Evolutionary conservation across 1,140 invertebrate genomes (phyloP).

Genomic region (Trialeurodes vaporariorum): DNA sequence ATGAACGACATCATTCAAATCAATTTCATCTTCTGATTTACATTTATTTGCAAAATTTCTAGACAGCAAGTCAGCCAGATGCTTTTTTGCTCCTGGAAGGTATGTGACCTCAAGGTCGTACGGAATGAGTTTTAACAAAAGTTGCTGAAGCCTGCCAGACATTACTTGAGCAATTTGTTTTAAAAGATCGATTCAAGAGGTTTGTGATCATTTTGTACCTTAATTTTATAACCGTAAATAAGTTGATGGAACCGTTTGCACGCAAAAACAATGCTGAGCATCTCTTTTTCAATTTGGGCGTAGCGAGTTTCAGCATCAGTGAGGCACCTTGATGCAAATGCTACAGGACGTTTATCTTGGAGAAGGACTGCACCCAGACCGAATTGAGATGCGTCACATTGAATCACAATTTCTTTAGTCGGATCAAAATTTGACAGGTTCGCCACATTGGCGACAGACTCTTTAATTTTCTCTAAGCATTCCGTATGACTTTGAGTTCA

Average conservation of each 20-base stretch:
- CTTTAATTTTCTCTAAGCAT: slow-evolving; percentile 20
- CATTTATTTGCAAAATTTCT: too few species aligned
- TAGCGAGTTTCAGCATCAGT: slow-evolving; percentile 27
- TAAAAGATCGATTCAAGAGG: slow-evolving; percentile 34
- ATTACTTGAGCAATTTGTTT: slow-evolving; percentile 31
- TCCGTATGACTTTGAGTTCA: slow-evolving; percentile 2
- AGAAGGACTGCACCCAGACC: slow-evolving; percentile 26
- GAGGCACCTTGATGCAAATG: slow-evolving; percentile 29
- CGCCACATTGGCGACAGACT: slow-evolving; percentile 13
- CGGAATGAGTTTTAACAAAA: slow-evolving; percentile 19
- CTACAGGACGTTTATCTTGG: slow-evolving; percentile 24
- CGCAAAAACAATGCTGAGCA: slow-evolving; percentile 28
- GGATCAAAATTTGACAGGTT: slow-evolving; percentile 19
- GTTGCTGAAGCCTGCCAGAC: slow-evolving; percentile 29
- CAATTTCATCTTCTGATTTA: too few species aligned
- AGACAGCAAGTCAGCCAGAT: slow-evolving; percentile 24
- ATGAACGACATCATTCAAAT: too few species aligned
- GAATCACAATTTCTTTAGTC: slow-evolving; percentile 16
- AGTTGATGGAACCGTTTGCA: slow-evolving; percentile 29
- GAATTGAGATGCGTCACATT: slow-evolving; percentile 21
- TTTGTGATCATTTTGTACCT: slow-evolving; percentile 36
- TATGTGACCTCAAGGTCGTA: slow-evolving; percentile 30
- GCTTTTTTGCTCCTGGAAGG: slow-evolving; percentile 22
- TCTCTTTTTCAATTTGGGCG: slow-evolving; percentile 33
- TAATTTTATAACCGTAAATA: slow-evolving; percentile 25